A percentile compares a stretch with the other conserved stretches of the same genome.
Conservation (phyloP, 2,113 vertebrate species). For the Mungos mungo region DNA sequence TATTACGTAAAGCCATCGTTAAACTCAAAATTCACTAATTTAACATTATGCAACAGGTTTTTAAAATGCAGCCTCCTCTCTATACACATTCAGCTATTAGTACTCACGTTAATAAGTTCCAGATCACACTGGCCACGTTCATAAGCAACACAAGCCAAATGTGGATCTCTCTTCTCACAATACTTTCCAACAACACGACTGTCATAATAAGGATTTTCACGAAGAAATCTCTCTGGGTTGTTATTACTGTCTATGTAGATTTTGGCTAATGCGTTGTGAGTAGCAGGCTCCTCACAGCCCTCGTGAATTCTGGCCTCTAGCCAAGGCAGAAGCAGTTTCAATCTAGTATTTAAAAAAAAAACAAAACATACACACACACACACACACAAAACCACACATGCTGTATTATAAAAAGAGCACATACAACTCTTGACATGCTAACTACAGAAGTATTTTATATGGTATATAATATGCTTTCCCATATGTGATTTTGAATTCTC, state of each 20-base stretch:
- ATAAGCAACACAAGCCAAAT: conserved; percentile 97
- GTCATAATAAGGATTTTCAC: conserved; percentile 97
- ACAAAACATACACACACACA: not conserved
- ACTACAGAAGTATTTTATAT: not conserved
- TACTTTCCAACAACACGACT: conserved; percentile 98
- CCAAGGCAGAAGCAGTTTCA: conserved; percentile 98
- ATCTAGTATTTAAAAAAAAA: conserved; percentile 81
- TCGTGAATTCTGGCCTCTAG: conserved; percentile 98
- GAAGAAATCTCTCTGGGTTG: conserved; percentile 97
- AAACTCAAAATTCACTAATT: conserved; percentile 9
- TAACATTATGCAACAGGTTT: not conserved
- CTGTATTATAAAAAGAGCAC: not conserved
- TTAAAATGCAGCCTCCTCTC: not conserved
- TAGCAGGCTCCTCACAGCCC: conserved; percentile 97
- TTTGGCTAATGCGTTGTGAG: conserved; percentile 97
- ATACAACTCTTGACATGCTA: not conserved
- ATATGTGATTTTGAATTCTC: conserved; percentile 8
- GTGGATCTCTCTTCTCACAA: conserved; percentile 98
- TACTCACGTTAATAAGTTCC: conserved; percentile 96
- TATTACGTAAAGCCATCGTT: not conserved
- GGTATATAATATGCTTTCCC: not conserved
- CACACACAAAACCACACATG: not conserved
- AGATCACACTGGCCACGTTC: conserved; percentile 97
- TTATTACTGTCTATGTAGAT: conserved; percentile 99
- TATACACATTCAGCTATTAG: not conserved